phyloP scores from a whole-genome alignment of 1,140 invertebrate genomes.

The Andricus grossulariae region DNA sequence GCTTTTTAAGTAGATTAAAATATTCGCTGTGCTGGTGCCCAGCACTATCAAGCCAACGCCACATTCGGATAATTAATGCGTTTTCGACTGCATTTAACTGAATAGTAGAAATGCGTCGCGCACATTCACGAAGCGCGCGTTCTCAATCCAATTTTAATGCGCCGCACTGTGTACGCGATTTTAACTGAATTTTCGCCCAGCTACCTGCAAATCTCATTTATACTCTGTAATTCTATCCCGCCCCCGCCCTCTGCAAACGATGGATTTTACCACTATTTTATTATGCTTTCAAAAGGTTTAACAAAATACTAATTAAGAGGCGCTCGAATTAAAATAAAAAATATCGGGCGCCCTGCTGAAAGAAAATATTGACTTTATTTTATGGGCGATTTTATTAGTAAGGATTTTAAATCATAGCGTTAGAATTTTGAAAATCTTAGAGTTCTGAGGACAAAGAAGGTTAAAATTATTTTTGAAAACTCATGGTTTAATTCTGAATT shows the following conservation, averaged over 20 bases:
- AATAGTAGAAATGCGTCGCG: constrained; percentile 44
- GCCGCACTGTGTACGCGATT: constrained; percentile 48
- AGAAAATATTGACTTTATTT: too few relatives aligned
- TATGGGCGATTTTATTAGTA: too few relatives aligned
- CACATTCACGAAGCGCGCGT: constrained; percentile 41
- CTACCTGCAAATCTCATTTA: constrained; percentile 48
- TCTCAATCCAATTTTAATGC: constrained; percentile 60
- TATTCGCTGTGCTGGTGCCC: constrained; percentile 58
- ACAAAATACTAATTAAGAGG: too few relatives aligned
- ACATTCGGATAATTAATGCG: constrained; percentile 73
- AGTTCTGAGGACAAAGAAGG: too few relatives aligned
- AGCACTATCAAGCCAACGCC: constrained; percentile 42
- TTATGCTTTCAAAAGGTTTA: not conserved
- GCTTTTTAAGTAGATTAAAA: constrained; percentile 76
- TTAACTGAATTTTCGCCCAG: constrained; percentile 56
- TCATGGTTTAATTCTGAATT: too few relatives aligned
- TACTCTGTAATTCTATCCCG: constrained; percentile 37
- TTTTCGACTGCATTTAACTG: constrained; percentile 52
- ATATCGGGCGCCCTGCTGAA: too few relatives aligned
- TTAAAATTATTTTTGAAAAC: too few relatives aligned
- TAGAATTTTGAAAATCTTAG: too few relatives aligned
- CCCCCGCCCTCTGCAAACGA: constrained; percentile 31
- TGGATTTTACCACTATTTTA: constrained; percentile 24
- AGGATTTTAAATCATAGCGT: too few relatives aligned
- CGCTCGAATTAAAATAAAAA: too few relatives aligned